phyloP scores from a whole-genome alignment of 2,888 invertebrate species.

The Cremastinae sp. region DNA sequence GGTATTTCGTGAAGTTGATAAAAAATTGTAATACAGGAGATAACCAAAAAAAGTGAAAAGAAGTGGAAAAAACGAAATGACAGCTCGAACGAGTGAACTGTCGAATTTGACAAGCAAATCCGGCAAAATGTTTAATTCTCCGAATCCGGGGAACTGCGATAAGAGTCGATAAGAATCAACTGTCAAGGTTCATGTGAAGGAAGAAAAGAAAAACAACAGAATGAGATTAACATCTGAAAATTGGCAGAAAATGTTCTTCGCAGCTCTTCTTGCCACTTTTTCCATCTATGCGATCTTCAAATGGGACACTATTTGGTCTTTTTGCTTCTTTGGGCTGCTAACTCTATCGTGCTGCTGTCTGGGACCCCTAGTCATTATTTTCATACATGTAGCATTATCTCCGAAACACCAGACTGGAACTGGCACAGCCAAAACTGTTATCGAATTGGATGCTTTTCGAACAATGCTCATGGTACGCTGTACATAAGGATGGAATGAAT shows the following conservation, averaged over 20 bases:
- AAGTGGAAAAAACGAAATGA: conserved; percentile 17
- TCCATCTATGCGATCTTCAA: conserved; percentile 63
- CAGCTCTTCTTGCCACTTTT: conserved; percentile 55
- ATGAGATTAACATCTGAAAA: conserved; percentile 23
- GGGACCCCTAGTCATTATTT: conserved; percentile 81
- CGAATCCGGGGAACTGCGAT: background rate
- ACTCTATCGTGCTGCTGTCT: conserved; percentile 75
- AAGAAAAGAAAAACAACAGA: conserved; percentile 25
- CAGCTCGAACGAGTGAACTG: conserved; percentile 11
- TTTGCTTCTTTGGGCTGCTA: conserved; percentile 70
- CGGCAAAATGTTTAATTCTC: conserved; percentile 11
- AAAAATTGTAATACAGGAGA: background rate
- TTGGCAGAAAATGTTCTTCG: conserved; percentile 58
- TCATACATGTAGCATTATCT: conserved; percentile 85
- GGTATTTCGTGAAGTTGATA: too few species aligned
- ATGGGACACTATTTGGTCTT: conserved; percentile 70
- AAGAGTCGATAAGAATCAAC: conserved; percentile 12
- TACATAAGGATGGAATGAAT: too few species aligned
- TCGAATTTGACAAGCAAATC: conserved; percentile 27
- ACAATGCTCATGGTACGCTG: conserved; percentile 84
- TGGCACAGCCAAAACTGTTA: conserved; percentile 83
- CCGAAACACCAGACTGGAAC: conserved; percentile 85
- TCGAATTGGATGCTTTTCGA: conserved; percentile 83
- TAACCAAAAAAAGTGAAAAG: background rate
- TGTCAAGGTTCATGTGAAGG: background rate